Evolutionary conservation across 1,140 invertebrate genomes (phyloP), one percentile per base, ranked within the genome.

Genomic region (Piezodorus guildinii): DNA sequence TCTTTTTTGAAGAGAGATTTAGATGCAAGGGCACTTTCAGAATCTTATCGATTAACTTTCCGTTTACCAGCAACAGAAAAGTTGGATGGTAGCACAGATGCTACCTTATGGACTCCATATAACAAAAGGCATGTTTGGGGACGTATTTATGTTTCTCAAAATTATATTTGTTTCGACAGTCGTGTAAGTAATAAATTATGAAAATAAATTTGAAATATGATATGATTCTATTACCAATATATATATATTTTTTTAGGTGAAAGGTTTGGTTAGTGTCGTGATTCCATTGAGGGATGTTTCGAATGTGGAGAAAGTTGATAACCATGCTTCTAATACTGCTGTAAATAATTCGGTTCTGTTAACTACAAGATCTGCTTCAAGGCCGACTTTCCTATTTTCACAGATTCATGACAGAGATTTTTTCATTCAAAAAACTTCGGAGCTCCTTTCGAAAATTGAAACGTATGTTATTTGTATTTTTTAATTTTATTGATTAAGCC

Each of bases 161-260:
- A 95, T 77, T 98, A 93, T 75, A 82, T 98, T 68, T 98, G 95
- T 73, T 98, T 98, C 76, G 87, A 91, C 73, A 97, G 94, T 76
- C 83, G 89, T 76, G 94, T 96, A 77, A 80, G 78, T 76, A 25
- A 44, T 65, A 14, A 56, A 39, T 39, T 6, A 10, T 39, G 6
- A 10, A 39, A 39, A 39, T 39, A 10, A 10, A 10, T 39, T 10
- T 1, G 6, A 39, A 39, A 39, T 39, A 10, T 10, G 9, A 39
- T 10, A 39, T 39, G 2, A 12, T 39, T 10, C 12, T 59, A 19
- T 9, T 60, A 49, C 52, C 65, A 59, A 68, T 71, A 74, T 58
- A 3, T 23, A 39, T 60, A 3, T 21, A 52, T 15, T 58, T 60
- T 60, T 60, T 27, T 70, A 94, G 90, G 87, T 93, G 0, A 83